These are phyloP conservation scores for Lasiommata megera DNA, from an alignment of 2,888 invertebrate genomes.

Conservation along the genomic window DNA sequence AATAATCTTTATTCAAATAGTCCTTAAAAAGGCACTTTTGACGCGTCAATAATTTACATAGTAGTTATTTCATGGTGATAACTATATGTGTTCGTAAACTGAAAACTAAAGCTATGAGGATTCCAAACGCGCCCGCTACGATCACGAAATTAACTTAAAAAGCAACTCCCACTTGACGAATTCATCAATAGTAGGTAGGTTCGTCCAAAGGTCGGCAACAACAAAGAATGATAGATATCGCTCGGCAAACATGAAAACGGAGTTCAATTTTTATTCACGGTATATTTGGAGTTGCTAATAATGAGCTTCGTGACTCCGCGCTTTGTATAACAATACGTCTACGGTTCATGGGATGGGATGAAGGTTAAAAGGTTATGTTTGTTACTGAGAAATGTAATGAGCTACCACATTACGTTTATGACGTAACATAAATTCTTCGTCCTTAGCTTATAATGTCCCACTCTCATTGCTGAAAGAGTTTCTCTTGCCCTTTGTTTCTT, in stretches of 20 bases:
- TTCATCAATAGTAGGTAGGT: background rate
- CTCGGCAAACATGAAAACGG: slow-evolving; percentile 36
- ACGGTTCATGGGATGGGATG: slow-evolving; percentile 7
- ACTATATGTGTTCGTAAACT: too few species aligned
- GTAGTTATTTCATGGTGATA: too few species aligned
- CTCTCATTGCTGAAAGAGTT: too few species aligned
- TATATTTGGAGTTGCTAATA: slow-evolving; percentile 32
- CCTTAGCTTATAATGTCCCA: too few species aligned
- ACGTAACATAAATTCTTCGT: background rate
- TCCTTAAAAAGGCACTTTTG: too few species aligned
- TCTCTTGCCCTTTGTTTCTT: too few species aligned
- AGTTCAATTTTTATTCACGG: slow-evolving; percentile 15
- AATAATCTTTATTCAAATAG: too few species aligned
- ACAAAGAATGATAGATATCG: slow-evolving; percentile 33
- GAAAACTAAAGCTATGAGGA: too few species aligned
- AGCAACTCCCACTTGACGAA: background rate
- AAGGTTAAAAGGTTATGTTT: slow-evolving; percentile 25
- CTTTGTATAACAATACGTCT: slow-evolving; percentile 13
- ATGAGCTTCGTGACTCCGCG: slow-evolving; percentile 37
- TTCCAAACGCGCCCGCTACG: too few species aligned
- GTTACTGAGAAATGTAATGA: slow-evolving; percentile 4
- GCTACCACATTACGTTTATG: slow-evolving; percentile 7
- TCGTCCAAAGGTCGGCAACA: slow-evolving; percentile 8
- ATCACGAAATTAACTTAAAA: too few species aligned
- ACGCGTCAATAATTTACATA: too few species aligned